Base-by-base conservation (phyloP, 2,888 invertebrate species). In the Xylocampa areola region DNA sequence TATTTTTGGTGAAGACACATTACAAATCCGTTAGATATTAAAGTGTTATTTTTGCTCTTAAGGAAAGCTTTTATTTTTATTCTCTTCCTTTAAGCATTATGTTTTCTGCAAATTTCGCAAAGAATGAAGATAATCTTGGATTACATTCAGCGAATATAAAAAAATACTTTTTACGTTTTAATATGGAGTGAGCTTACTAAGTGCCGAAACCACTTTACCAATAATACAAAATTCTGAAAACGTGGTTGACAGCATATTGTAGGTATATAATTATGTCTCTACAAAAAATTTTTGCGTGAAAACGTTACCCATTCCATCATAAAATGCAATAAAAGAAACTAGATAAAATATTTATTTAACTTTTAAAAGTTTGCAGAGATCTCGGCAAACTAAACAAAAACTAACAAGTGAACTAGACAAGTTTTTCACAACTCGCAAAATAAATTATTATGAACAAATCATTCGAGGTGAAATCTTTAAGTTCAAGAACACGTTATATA, bases 321-420 rank as follows among this genome's bases (percentile, higher is more conserved):
- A n/a, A 19, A 1, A 4, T 14, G 4, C n/a, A 10, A 19, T 2
- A 7, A 41, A 41, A 11, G 16, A 29, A 40, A 29, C n/a, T 29
- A 6, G 7, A n/a, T 27, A 19, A 7, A 17, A 8, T 48, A 67
- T 61, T 8, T 33, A 33, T 66, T 30, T 14, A 25, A 21, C 16
- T 67, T 61, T 2, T 8, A 29, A 35, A 45, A 35, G 33, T 35
- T 45, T 10, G 3, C 33, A 37, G 21, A 30, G 25, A 43, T 27
- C 19, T 23, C 19, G 19, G 40, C 36, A 35, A 68, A 49, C 53
- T 45, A 32, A 44, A 67, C 17, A 68, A 62, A 36, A 62, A 62
- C 36, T 51, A 60, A 53, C 47, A 68, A 60, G 49, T 47, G 43
- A 55, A 68, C 37, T 35, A 50, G 23, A 48, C 25, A 68, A 57